Base-by-base conservation (phyloP, 2,888 invertebrate species). In the Leptothorax acervorum region DNA sequence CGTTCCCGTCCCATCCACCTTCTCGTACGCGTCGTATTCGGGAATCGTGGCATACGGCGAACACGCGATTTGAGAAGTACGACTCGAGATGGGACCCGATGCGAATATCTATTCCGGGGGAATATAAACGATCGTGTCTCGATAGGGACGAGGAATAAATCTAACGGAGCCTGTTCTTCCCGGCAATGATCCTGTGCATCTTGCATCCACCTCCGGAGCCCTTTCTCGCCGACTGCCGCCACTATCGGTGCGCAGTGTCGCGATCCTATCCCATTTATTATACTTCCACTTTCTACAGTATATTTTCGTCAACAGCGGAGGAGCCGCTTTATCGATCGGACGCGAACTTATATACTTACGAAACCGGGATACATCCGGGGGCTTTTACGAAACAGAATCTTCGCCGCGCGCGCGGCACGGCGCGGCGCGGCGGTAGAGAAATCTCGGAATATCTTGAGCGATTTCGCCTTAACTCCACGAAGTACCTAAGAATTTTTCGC, bases 61-160 rank as follows among this genome's bases (percentile, higher is more conserved):
- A 75, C 87, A 83, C 83, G 83, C 86, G 23, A 81, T 84, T 88
- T 83, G 87, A 90, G 88, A 87, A 87, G 86, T 87, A 86, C 87
- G 83, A 60, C 83, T 83, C 76, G 83, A 87, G 84, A 88, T 88
- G 84, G 84, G 86, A 87, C 85, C 75, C 88, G 79, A 89, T 85
- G 89, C 73, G 90, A 88, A 91, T 91, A 92, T 92, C 91, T 92
- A 93, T 93, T 92, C 90, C 87, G 85, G 85, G 35, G 89, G 91
- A 88, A 92, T 93, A 92, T 92, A 93, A 93, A 92, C 91, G 93
- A 91, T 92, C 92, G 89, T 90, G 91, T 92, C 93, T 91, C 91
- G 88, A 92, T 91, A 86, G 90, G 88, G 89, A 87, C 88, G 85
- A 83, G 88, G 90, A 91, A 94, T 93, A 93, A 93, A 94, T 94